Percentiles rank a stretch among this genome's conserved stretches.
phyloP scores from a whole-genome alignment of 92 coral and sea anemone genomes.

The Galaxea fascicularis region DNA sequence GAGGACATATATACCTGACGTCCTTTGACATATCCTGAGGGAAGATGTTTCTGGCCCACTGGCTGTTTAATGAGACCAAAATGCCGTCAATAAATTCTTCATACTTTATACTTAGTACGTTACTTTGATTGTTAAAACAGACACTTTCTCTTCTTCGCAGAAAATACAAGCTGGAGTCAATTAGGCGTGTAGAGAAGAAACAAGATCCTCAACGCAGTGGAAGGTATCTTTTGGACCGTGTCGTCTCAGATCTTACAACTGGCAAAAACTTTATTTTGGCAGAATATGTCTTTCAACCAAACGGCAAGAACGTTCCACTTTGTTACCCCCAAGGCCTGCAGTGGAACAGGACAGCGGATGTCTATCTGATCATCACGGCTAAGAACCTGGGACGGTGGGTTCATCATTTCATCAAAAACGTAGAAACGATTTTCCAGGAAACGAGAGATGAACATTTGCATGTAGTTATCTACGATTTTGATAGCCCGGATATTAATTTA shows the following conservation, averaged over 20 bases:
- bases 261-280: slow-evolving; percentile 57
- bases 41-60: slow-evolving; percentile 5
- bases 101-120: neutral
- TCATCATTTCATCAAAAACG: slow-evolving; percentile 73
- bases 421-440: slow-evolving; percentile 64
- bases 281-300: slow-evolving; percentile 73
- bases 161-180: slow-evolving; percentile 60
- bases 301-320: neutral
- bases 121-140: too few species aligned
- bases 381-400: slow-evolving; percentile 78
- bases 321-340: slow-evolving; percentile 70
- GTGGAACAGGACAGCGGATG: slow-evolving; percentile 73
- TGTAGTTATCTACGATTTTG: slow-evolving; percentile 65
- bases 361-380: slow-evolving; percentile 68
- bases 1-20: neutral
- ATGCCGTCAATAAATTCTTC: slow-evolving; percentile 11
- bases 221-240: slow-evolving; percentile 76
- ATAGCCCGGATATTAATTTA: slow-evolving; percentile 66
- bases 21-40: slow-evolving; percentile 4
- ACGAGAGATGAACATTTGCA: slow-evolving; percentile 52
- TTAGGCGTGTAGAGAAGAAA: slow-evolving; percentile 81
- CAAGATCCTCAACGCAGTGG: slow-evolving; percentile 51
- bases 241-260: slow-evolving; percentile 59
- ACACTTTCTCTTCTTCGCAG: slow-evolving; percentile 37
- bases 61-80: neutral